Base-by-base conservation (phyloP, 35 echinoderm and acorn worm species). In the Ophioderma brevispina region DNA sequence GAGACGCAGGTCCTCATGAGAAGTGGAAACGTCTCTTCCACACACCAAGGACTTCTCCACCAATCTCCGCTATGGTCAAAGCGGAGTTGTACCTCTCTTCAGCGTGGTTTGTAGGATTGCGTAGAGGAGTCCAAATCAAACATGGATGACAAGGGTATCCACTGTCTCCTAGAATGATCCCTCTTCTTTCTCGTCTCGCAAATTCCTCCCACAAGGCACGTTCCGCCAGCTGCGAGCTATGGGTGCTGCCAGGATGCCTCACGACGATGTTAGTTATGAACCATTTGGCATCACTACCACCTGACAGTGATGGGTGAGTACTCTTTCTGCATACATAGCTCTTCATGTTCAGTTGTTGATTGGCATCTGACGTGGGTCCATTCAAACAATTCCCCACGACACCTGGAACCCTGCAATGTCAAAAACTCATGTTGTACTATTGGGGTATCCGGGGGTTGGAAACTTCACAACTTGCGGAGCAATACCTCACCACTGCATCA, bases 241-340 rank as follows among this genome's bases (percentile, higher is more conserved):
- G n/a, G n/a, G n/a, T n/a, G n/a, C n/a, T n/a, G n/a, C n/a, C n/a
- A n/a, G n/a, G n/a, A n/a, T n/a, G n/a, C n/a, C n/a, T n/a, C n/a
- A n/a, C n/a, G n/a, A n/a, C n/a, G n/a, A n/a, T n/a, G n/a, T n/a
- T n/a, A 17, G 46, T 82, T 1, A 86, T 76, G 31, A 70, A 40
- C 21, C 33, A 86, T 11, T 86, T 83, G 13, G 32, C 32, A 43
- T 92, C 90, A 76, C n/a, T 55, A 32, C 86, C n/a, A 63, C 75
- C 86, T 82, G 21, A 82, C 38, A 86, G 85, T n/a, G 35, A 92
- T 92, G 1, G 81, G 77, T 40, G 85, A 82, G 39, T 78, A 92
- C 32, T 92, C 56, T 92, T 92, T 25, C 82, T 42, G n/a, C 84
- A 86, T 36, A 92, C 81, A 76, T 40, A 92, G 13, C 10, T 85